Evolutionary conservation across 2,888 invertebrate genomes (phyloP), one percentile per base, ranked within the genome.

Genomic region (Scaptodrosophila latifasciaeformis): DNA sequence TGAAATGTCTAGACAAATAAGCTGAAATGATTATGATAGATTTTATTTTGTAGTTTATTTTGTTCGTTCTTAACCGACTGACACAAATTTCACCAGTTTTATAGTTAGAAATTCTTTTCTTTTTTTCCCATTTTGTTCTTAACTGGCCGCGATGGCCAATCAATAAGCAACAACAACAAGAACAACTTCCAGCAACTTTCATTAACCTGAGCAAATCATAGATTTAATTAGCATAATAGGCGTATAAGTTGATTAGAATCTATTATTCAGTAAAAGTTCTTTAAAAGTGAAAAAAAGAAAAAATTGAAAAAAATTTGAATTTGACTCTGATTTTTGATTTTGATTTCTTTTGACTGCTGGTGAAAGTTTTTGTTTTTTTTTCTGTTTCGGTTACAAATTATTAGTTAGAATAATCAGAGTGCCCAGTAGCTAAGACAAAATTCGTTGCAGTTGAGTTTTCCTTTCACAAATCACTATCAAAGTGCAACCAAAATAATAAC

Each of bases 381-480:
- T 35, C 6, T 15, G 12, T 2, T 35, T 44, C 12, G n/a, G 12
- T 54, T 18, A 59, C 75, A 72, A 72, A 72, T 72, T 77, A 79
- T 67, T 48, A 70, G 59, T 53, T 74, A 72, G 72, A 72, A 75
- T 55, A 53, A 46, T 50, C 54, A 46, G 49, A 52, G 42, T 65
- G 65, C 68, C 65, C 65, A 68, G 65, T 65, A 68, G 65, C 50
- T 60, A 34, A 67, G 17, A 34, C 34, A 30, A 30, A 30, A 30
- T 12, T 34, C 34, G 10, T 30, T 30, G 10, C n/a, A 30, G 30
- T 13, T 7, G 12, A 17, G 40, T 45, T 42, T 42, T 68, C 80
- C 72, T 72, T 72, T 72, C 80, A 72, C 72, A 79, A 79, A 59
- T 65, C 76, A 77, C 58, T 65, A 54, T 48, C 35, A 27, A 24